Conservation (phyloP, 2,888 invertebrate species). For the Cotesia congregata region DNA sequence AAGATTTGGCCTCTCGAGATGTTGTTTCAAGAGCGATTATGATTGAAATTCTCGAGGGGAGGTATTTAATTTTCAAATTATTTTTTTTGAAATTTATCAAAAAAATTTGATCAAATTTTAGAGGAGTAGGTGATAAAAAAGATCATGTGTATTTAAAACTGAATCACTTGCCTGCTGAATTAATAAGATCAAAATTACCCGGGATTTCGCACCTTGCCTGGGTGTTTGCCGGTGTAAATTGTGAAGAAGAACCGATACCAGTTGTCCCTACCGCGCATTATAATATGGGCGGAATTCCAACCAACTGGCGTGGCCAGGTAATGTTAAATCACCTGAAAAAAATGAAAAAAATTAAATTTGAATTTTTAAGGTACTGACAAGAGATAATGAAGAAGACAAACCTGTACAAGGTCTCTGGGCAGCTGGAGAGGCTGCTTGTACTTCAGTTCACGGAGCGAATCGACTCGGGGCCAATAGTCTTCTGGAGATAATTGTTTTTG, state of each 20-base stretch:
- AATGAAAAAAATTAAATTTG: constrained; percentile 1
- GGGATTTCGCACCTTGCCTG: constrained; percentile 98
- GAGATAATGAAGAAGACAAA: constrained; percentile 76
- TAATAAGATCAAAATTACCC: constrained; percentile 83
- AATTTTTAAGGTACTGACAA: constrained; percentile 73
- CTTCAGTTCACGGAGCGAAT: constrained; percentile 99
- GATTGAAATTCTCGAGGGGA: constrained; percentile 94
- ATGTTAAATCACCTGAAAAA: background rate
- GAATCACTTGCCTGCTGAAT: constrained; percentile 93
- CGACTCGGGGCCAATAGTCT: constrained; percentile 98
- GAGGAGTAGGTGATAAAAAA: constrained; percentile 94
- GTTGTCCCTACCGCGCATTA: constrained; percentile 99
- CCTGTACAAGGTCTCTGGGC: constrained; percentile 92
- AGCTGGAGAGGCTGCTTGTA: constrained; percentile 93
- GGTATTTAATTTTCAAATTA: constrained; percentile 56
- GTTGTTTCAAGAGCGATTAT: constrained; percentile 98
- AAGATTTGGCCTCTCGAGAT: constrained; percentile 97
- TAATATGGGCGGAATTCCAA: constrained; percentile 99
- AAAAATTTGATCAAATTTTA: constrained; percentile 63
- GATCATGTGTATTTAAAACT: constrained; percentile 95
- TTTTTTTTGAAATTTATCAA: background rate
- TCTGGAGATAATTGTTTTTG: constrained; percentile 98
- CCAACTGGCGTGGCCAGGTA: constrained; percentile 92
- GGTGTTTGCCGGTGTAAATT: constrained; percentile 98
- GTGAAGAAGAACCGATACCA: constrained; percentile 96